Evolutionary conservation across 1,140 invertebrate genomes (phyloP), one percentile per base, ranked within the genome.

Genomic region (Diuraphis noxia): DNA sequence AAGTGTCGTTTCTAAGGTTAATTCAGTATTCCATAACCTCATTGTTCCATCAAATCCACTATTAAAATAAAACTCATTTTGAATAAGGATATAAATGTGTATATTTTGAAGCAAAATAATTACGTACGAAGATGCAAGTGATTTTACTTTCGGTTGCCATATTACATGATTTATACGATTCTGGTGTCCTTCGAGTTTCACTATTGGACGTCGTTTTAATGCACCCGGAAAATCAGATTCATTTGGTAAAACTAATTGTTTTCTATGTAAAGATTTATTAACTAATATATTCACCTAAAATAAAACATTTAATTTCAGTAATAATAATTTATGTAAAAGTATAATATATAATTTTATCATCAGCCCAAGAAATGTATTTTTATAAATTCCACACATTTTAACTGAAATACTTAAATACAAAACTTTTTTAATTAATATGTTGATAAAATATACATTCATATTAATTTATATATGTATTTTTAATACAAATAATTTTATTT

Each of bases 31-130:
- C 96, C 96, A 96, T 10, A 96, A 93, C n/a, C 95, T 93, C 0
- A 96, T 94, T n/a, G 95, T 96, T n/a, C 95, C 95, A 94, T 96
- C 96, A 93, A 95, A 95, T 6, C 95, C 95, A 93, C 95, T 95
- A 86, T 4, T 72, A 46, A 43, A n/a, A 41, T 23, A 43, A 36
- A 87, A 92, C 5, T 38, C 9, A 84, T 38, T n/a, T 63, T 41
- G 25, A 91, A 86, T 21, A 84, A 19, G 25, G 13, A 6, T 38
- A 88, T 25, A 56, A 36, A 84, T 43, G 1, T 46, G 5, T 40
- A 86, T 40, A 8, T 79, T 77, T 25, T 36, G 40, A 77, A 87
- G 30, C 6, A 23, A 84, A 92, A 79, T 30, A 8, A 72, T 41
- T 30, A 92, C 94, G 94, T 46, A 92, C 92, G 94, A 94, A 25